Percentiles rank a stretch among this genome's conserved stretches.
Conservation (phyloP, 2,113 vertebrate genomes). For the Callorhinus ursinus region DNA sequence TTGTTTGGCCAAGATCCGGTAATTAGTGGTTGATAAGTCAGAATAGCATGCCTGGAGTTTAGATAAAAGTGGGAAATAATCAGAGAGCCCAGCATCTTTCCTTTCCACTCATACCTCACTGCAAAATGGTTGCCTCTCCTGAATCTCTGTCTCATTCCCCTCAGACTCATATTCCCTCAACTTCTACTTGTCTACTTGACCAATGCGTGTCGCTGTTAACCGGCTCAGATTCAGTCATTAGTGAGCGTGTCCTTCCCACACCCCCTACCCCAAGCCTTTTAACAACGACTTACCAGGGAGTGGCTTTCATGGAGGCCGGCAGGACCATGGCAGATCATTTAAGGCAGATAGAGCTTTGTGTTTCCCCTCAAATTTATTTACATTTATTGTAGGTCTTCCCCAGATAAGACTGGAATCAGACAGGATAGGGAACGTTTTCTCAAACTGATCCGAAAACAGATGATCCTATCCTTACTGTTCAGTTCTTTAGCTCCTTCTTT, state of each 20-base stretch:
- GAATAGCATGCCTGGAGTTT: neutral
- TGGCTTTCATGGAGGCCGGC: neutral
- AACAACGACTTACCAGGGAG: neutral
- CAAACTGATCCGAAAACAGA: neutral
- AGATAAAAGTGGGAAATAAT: conserved; percentile 18
- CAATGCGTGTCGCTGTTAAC: neutral
- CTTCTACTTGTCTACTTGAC: neutral
- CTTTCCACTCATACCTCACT: neutral
- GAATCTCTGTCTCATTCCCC: neutral
- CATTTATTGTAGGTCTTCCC: conserved; percentile 17
- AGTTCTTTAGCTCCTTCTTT: neutral
- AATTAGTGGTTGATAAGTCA: conserved; percentile 3
- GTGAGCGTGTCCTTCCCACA: neutral
- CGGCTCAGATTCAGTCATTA: neutral
- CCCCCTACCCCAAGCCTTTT: neutral
- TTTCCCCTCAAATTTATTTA: neutral
- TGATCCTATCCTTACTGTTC: neutral
- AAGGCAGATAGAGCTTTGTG: neutral
- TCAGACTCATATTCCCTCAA: neutral
- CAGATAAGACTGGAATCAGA: neutral
- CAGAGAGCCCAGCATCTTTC: neutral
- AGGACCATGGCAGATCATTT: neutral
- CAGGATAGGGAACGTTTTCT: neutral
- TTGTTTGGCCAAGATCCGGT: neutral
- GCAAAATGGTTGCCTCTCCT: neutral